Base-by-base conservation (phyloP, 2,888 invertebrate species). In the Caenorhabditis sp. region DNA sequence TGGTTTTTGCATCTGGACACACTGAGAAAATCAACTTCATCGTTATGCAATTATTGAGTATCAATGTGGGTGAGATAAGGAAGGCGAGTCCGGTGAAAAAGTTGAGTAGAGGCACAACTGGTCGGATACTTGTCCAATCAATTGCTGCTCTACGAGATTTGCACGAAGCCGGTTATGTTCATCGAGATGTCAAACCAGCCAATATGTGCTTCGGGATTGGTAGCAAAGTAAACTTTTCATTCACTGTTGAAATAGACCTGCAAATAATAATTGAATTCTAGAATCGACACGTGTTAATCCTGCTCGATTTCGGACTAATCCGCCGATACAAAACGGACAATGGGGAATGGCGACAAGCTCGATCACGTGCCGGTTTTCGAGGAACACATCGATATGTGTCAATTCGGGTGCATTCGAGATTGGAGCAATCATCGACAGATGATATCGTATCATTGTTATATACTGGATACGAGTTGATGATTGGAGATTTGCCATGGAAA, bases 371-470 rank as follows among this genome's bases (percentile, higher is more conserved):
- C n/a, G 80, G 80, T 21, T 80, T 80, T 50, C 65, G 84, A 4
- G 84, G 84, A 38, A 84, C 84, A n/a, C 67, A 73, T 21, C 74
- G 83, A 57, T 84, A 84, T 67, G 84, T 80, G 1, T 84, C 84
- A 4, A 31, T 67, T 17, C 64, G 81, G 26, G 81, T 83, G 1
- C 83, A 83, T 64, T 53, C 49, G 26, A 59, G 70, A 49, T 36
- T 67, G 5, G 76, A 76, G 27, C 72, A 78, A 61, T 67, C 70
- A 1, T 80, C 82, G 3, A 49, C 68, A 10, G 83, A 83, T 59
- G 83, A 83, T 59, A 62, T 83, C 52, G 63, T 71, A n/a, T 68
- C 80, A 5, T 56, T 82, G 7, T 49, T 78, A 56, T 81, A 80
- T 62, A 61, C 76, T 10, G 50, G 61, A 4, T 57, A 67, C 14